Evolutionary conservation across 2,113 vertebrate genomes (phyloP).

Genomic region (Cyrtonyx montezumae): DNA sequence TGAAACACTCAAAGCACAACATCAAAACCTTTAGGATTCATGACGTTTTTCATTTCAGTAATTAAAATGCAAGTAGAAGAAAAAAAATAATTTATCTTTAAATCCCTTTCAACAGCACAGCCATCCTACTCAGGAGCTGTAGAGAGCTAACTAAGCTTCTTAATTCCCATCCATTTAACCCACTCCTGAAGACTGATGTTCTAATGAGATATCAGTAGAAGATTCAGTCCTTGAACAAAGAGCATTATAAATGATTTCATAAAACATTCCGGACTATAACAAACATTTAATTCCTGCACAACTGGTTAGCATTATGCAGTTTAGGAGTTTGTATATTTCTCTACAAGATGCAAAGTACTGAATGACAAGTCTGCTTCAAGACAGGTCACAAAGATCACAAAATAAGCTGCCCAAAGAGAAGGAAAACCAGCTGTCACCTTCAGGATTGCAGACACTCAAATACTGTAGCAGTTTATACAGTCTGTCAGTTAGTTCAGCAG

Average conservation of each 20-base stretch:
- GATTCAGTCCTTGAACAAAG: neutral
- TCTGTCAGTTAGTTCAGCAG: conserved; percentile 44
- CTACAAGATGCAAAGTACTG: neutral
- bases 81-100: neutral
- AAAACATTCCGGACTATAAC: neutral
- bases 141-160: conserved; percentile 32
- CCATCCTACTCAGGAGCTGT: neutral
- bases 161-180: conserved; percentile 48
- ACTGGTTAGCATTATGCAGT: neutral
- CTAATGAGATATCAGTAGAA: conserved; percentile 29
- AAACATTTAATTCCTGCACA: neutral
- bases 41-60: neutral
- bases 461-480: conserved; percentile 16
- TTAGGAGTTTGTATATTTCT: neutral
- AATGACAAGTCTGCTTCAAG: neutral
- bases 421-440: conserved; percentile 1
- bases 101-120: conserved; percentile 42
- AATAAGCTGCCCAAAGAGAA: conserved; percentile 14
- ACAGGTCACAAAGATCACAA: conserved; percentile 41
- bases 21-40: neutral
- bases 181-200: conserved; percentile 28
- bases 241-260: conserved; percentile 24
- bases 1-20: neutral
- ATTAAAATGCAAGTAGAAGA: conserved; percentile 25
- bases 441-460: conserved; percentile 34